Evolutionary conservation across 2,113 vertebrate species (phyloP), one percentile per base, ranked within the genome.

Genomic region (Oreochromis spilurus): DNA sequence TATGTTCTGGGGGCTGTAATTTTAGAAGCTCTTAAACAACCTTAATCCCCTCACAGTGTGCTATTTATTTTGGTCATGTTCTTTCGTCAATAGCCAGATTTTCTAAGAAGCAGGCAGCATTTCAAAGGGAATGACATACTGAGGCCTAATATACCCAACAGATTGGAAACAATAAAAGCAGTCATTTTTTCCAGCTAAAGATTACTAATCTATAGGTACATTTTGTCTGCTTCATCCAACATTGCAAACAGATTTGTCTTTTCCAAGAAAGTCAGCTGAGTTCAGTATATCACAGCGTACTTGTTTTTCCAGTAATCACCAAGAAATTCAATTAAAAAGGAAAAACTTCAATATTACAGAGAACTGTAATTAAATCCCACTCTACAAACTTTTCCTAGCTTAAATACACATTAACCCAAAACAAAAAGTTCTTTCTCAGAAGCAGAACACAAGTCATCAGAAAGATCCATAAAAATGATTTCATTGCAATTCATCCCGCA

Each of bases 31-130:
- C 87, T 84, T 65, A 81, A 84, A 90, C 92, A 84, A 92, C 79
- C 86, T 85, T 93, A 93, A 93, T 92, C 91, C 92, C 85, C 84
- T 92, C 89, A 83, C 60, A 82, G 92, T 85, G 81, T 88, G 84
- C 89, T 93, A 92, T 91, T 94, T 94, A 93, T 96, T 94, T 92
- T 94, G 86, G 92, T 93, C 85, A 83, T 57, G 77, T 91, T 94
- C 88, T 92, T 88, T 89, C 81, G 84, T 92, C 87, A 92, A 89
- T 86, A 90, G 90, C 70, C 91, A 89, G 81, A 84, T 88, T 94
- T 95, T 95, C 92, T 94, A 77, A 92, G 87, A 94, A 94, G 86
- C 87, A 87, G 83, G 54, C 79, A 82, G 60, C 78, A 87, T 75
- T 86, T 93, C 88, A 90, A 87, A 77, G 79, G 57, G 84, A 83